A percentile compares a stretch with the other conserved stretches of the same genome.
Evolutionary conservation across 2,113 vertebrate species (phyloP).

Genomic region (Mormoops blainvillei): DNA sequence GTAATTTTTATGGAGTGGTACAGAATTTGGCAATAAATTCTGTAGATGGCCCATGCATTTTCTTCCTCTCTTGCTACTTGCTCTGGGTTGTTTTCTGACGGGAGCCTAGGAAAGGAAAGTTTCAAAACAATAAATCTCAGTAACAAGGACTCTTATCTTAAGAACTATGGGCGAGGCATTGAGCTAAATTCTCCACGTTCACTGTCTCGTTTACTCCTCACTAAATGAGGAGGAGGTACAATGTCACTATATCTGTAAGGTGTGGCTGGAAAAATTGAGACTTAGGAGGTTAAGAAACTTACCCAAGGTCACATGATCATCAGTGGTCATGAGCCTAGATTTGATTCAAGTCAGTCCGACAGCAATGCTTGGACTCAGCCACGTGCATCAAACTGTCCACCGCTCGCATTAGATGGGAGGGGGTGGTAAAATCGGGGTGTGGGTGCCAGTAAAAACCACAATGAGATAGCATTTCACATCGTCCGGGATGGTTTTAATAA

Average conservation of each 20-base stretch:
- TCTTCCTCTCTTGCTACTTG: not conserved
- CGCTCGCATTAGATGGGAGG: too few species aligned
- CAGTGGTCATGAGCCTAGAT: not conserved
- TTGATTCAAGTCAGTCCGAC: not conserved
- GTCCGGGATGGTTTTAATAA: not conserved
- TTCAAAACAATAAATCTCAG: not conserved
- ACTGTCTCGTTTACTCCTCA: not conserved
- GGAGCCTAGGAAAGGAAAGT: not conserved
- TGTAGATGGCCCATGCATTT: not conserved
- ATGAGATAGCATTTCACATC: not conserved
- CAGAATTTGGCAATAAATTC: not conserved
- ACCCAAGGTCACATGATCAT: not conserved
- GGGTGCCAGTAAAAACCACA: not conserved
- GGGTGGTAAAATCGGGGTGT: not conserved
- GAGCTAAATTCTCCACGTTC: not conserved
- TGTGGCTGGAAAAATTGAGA: not conserved
- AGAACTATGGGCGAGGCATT: not conserved
- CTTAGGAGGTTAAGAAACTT: not conserved
- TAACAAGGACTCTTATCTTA: not conserved
- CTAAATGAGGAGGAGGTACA: accelerated
- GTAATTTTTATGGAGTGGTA: not conserved
- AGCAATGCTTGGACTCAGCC: not conserved
- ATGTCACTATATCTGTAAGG: not conserved
- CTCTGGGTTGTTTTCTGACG: not conserved
- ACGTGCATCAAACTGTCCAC: accelerated